phyloP scores from a whole-genome alignment of 1,140 invertebrate genomes.

The Drosophila athabasca region DNA sequence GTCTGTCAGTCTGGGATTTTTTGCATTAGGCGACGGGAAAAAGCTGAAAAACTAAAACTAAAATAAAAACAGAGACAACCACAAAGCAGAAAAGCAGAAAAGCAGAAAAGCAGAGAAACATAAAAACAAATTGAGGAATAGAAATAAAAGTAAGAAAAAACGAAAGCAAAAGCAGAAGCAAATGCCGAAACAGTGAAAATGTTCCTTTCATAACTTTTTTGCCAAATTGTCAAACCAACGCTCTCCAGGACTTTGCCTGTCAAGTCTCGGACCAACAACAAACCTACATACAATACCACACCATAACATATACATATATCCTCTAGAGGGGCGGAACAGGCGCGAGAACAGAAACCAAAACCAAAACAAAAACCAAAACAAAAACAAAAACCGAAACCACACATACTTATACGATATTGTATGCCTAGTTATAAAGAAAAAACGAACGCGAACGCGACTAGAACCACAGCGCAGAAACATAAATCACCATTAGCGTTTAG shows the following conservation, averaged over 20 bases:
- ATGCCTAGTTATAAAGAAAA: constrained; percentile 48
- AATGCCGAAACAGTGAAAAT: constrained; percentile 68
- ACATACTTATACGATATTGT: constrained; percentile 41
- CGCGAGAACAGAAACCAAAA: constrained; percentile 31
- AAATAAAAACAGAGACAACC: constrained; percentile 25
- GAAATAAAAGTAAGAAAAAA: constrained; percentile 23
- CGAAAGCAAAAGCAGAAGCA: constrained; percentile 43
- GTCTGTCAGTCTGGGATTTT: constrained; percentile 57
- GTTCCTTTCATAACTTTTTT: constrained; percentile 82
- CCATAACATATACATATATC: constrained; percentile 24
- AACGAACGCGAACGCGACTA: constrained; percentile 7
- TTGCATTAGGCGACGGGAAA: constrained; percentile 63
- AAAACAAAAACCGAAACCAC: constrained; percentile 20
- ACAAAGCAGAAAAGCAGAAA: constrained; percentile 16
- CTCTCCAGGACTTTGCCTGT: constrained; percentile 72
- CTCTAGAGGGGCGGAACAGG: constrained; percentile 32
- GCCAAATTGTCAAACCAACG: constrained; percentile 82
- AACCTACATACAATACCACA: constrained; percentile 44
- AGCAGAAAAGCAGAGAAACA: neutral
- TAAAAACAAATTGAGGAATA: neutral
- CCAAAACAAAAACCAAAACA: constrained; percentile 34
- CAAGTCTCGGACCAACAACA: constrained; percentile 67
- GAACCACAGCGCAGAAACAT: constrained; percentile 46
- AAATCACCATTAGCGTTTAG: constrained; percentile 52
- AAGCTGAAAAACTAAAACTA: constrained; percentile 16